phyloP scores from a whole-genome alignment of 2,113 vertebrate genomes.

The Semicossyphus pulcher region DNA sequence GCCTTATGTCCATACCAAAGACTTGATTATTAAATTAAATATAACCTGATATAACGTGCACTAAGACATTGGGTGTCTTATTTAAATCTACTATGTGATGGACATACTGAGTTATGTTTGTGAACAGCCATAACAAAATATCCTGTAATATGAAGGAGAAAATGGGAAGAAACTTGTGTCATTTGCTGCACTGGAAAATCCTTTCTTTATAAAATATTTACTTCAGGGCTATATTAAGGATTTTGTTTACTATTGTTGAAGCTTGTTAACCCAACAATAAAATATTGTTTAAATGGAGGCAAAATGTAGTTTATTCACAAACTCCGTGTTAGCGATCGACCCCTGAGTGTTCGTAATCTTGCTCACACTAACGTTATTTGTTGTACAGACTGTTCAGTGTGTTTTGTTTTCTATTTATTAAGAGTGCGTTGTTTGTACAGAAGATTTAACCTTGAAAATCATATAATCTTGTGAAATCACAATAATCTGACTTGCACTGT shows the following conservation, averaged over 20 bases:
- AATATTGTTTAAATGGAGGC: conserved; percentile 32
- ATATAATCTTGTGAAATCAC: conserved; percentile 35
- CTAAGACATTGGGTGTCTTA: conserved; percentile 26
- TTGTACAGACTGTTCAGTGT: conserved; percentile 60
- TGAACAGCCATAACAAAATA: conserved; percentile 31
- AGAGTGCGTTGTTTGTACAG: conserved; percentile 61
- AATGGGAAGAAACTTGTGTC: conserved; percentile 15
- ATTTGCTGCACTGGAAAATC: conserved; percentile 63
- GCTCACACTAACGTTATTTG: conserved; percentile 51
- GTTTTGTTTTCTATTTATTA: conserved; percentile 65
- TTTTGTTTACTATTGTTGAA: conserved; percentile 64
- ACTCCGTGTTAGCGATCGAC: conserved; percentile 44
- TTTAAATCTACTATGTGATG: conserved; percentile 10
- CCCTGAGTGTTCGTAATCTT: conserved; percentile 35
- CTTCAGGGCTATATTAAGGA: conserved; percentile 29
- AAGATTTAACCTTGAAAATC: conserved; percentile 36
- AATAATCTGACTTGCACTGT: conserved; percentile 50
- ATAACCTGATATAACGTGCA: conserved; percentile 45
- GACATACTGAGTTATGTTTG: conserved; percentile 2
- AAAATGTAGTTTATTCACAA: conserved; percentile 35
- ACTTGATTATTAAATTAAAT: conserved; percentile 49
- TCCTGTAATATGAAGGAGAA: conserved; percentile 11
- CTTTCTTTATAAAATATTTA: conserved; percentile 14
- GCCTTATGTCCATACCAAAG: conserved; percentile 85
- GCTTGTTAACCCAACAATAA: conserved; percentile 48